These are phyloP conservation scores for Anisognathus igniventris DNA, from an alignment of 2,797 vertebrate species.

Conservation along the genomic window DNA sequence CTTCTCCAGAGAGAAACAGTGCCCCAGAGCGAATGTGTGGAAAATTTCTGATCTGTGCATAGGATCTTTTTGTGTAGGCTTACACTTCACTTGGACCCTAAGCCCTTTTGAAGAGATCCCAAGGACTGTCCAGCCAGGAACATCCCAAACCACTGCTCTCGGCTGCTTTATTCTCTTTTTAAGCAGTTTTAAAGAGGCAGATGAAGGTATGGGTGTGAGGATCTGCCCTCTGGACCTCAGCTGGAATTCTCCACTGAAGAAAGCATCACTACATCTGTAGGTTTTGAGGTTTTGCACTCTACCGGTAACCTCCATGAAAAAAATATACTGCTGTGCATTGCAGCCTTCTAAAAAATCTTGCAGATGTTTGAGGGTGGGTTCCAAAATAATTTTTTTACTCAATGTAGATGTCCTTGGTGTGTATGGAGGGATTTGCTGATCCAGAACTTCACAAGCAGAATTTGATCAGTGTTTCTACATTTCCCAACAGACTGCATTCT, in stretches of 20 bases:
- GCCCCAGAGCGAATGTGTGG: conserved; percentile 81
- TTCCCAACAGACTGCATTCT: not conserved
- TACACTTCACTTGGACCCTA: conserved; percentile 89
- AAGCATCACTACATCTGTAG: not conserved
- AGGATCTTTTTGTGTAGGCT: conserved; percentile 89
- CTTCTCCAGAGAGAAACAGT: conserved; percentile 77
- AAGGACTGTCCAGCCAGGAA: conserved; percentile 70
- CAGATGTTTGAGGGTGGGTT: not conserved
- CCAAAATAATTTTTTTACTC: not conserved
- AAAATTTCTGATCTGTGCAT: conserved; percentile 82
- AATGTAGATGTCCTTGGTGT: not conserved
- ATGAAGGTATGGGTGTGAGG: not conserved
- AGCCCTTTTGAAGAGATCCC: conserved; percentile 85
- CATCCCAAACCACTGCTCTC: conserved; percentile 71
- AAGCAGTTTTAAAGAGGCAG: conserved; percentile 79
- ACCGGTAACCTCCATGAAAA: not conserved
- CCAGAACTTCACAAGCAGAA: not conserved
- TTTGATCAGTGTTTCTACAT: not conserved
- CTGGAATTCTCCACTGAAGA: not conserved
- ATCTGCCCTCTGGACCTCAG: not conserved
- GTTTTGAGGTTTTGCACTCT: conserved; percentile 10
- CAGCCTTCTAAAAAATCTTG: not conserved
- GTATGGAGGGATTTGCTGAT: not conserved
- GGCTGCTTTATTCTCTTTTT: conserved; percentile 39
- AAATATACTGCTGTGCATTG: not conserved